These are phyloP conservation scores for Larimichthys crocea DNA, from an alignment of 2,113 vertebrate genomes.

Conservation along the genomic window DNA sequence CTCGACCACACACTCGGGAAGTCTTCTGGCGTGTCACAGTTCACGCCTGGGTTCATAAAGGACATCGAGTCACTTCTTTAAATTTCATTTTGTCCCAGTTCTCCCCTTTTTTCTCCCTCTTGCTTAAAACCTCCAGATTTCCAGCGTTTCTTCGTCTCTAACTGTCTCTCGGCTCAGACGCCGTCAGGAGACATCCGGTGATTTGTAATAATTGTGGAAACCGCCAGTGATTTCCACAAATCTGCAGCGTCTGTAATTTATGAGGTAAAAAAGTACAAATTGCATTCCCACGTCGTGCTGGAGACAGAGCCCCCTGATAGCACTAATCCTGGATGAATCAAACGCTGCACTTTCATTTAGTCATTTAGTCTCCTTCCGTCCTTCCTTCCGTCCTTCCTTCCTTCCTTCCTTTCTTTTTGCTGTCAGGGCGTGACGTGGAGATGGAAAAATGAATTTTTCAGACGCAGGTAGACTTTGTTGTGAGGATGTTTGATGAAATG, in stretches of 20 bases:
- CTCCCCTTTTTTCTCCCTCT: neutral
- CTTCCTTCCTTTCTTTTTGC: neutral
- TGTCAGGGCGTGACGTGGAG: neutral
- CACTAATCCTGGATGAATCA: constrained; percentile 38
- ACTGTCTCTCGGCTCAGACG: constrained; percentile 13
- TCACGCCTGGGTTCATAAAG: neutral
- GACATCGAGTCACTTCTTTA: neutral
- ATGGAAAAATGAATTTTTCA: neutral
- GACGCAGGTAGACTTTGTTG: neutral
- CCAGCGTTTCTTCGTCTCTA: neutral
- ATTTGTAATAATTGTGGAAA: constrained; percentile 50
- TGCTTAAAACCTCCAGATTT: neutral
- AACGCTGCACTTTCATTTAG: constrained; percentile 22
- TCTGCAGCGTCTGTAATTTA: constrained; percentile 44
- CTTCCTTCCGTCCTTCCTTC: neutral
- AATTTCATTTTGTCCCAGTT: neutral
- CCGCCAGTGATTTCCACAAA: constrained; percentile 29
- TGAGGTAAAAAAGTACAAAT: constrained; percentile 27
- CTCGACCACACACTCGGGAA: neutral
- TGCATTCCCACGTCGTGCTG: constrained; percentile 5
- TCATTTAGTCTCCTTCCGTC: constrained; percentile 1
- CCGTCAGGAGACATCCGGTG: neutral
- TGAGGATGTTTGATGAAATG: neutral
- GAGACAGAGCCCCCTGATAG: neutral
- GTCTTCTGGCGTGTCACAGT: neutral